Conservation (phyloP, 2,888 invertebrate genomes). For the Tipula helvola region DNA sequence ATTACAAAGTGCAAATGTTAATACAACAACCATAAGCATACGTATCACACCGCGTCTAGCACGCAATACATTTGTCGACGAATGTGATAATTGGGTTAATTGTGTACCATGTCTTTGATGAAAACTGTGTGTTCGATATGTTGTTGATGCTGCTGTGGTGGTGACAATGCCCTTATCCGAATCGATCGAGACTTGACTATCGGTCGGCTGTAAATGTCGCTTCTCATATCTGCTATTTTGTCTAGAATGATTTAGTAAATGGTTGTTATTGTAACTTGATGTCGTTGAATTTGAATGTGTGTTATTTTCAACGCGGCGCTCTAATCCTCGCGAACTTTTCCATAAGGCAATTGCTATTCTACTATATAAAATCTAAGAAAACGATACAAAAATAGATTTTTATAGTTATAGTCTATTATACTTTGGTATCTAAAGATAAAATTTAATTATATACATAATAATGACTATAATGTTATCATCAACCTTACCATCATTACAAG, state of each 20-base stretch:
- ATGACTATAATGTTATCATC: too few species aligned
- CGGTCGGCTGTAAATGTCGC: constrained; percentile 29
- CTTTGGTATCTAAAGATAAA: background rate
- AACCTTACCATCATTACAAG: constrained; percentile 60
- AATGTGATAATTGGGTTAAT: constrained; percentile 49
- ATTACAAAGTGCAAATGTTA: constrained; percentile 80
- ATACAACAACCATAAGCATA: constrained; percentile 78
- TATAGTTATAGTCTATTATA: background rate
- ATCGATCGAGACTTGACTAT: background rate
- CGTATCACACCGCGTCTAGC: constrained; percentile 77
- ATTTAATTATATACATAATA: too few species aligned
- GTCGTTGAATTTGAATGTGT: constrained; percentile 26
- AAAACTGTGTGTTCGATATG: background rate
- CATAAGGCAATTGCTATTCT: constrained; percentile 74
- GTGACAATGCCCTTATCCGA: background rate
- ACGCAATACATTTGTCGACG: constrained; percentile 62
- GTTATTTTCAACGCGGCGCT: constrained; percentile 37
- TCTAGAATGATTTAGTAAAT: constrained; percentile 31
- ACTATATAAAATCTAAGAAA: constrained; percentile 57
- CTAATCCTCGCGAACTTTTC: constrained; percentile 58
- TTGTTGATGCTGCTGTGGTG: background rate
- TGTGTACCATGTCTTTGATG: constrained; percentile 35
- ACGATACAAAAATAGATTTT: background rate
- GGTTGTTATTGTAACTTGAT: constrained; percentile 23
- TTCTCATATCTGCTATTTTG: constrained; percentile 31